Evolutionary conservation across 2,888 invertebrate species (phyloP).

Genomic region (Hanleya hanleyi): DNA sequence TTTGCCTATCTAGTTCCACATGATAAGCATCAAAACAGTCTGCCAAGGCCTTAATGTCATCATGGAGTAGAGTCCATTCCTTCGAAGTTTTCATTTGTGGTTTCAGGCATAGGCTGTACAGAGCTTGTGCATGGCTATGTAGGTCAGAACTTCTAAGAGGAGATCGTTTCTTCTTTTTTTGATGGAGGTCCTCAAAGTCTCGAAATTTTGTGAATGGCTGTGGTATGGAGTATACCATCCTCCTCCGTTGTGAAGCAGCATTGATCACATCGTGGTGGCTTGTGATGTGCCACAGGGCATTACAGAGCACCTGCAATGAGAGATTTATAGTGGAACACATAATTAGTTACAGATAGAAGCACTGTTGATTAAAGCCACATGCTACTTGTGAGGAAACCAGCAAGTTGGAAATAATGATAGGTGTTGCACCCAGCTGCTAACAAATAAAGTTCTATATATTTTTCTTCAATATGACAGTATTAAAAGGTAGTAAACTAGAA

Average conservation of each 20-base stretch:
- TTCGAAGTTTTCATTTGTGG: conserved; percentile 18
- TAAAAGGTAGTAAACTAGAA: too few relatives aligned
- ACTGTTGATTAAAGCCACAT: too few relatives aligned
- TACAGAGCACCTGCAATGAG: conserved; percentile 27
- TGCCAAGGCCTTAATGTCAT: conserved; percentile 14
- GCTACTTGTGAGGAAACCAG: too few relatives aligned
- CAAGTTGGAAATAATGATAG: too few relatives aligned
- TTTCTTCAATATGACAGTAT: too few relatives aligned
- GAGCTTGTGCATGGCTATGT: conserved; percentile 24
- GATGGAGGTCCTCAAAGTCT: conserved; percentile 28
- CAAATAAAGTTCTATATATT: too few relatives aligned
- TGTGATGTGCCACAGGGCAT: conserved; percentile 34
- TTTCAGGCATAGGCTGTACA: conserved; percentile 25
- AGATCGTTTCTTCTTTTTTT: conserved; percentile 26
- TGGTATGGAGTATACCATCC: conserved; percentile 25
- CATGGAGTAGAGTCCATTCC: conserved; percentile 9
- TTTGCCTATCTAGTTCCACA: conserved; percentile 12
- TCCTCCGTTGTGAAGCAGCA: conserved; percentile 17
- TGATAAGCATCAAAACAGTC: conserved; percentile 17
- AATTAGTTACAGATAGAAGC: too few relatives aligned
- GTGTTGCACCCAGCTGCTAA: too few relatives aligned
- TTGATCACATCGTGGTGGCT: conserved; percentile 31
- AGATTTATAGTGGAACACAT: background rate
- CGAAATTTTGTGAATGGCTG: conserved; percentile 19
- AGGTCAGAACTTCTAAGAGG: conserved; percentile 11